These are phyloP conservation scores for Tiphia femorata DNA, from an alignment of 2,888 invertebrate genomes.

Conservation along the genomic window DNA sequence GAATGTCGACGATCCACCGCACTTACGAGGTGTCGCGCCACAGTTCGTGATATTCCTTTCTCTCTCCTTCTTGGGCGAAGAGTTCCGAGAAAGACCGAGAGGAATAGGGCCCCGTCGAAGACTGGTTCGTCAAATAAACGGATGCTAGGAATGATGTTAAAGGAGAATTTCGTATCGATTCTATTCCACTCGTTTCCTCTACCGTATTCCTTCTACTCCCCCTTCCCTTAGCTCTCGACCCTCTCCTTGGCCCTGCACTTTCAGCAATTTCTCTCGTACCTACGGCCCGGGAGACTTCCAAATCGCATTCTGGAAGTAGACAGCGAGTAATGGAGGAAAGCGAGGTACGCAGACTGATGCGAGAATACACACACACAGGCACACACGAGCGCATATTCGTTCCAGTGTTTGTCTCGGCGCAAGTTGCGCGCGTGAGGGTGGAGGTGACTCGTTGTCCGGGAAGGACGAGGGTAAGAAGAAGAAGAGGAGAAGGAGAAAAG, in stretches of 20 bases:
- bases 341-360: too few relatives aligned
- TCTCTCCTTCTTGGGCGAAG: not conserved
- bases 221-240: constrained; percentile 6
- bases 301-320: constrained; percentile 40
- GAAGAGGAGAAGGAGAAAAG: too few relatives aligned
- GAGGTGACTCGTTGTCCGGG: too few relatives aligned
- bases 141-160: constrained; percentile 28
- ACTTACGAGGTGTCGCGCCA: too few relatives aligned
- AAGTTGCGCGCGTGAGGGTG: too few relatives aligned
- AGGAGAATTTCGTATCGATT: constrained; percentile 31
- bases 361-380: not conserved
- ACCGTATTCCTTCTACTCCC: not conserved
- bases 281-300: constrained; percentile 29
- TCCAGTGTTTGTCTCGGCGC: not conserved
- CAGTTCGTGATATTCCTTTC: not conserved
- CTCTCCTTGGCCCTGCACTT: constrained; percentile 1
- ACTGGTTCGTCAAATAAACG: constrained; percentile 21
- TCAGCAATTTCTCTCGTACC: constrained; percentile 19
- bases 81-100: too few relatives aligned
- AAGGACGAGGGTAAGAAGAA: too few relatives aligned
- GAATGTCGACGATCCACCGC: too few relatives aligned
- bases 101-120: not conserved
- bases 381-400: not conserved
- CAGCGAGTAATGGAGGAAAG: constrained; percentile 28
- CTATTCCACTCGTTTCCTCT: constrained; percentile 17